Conservation (phyloP, 2,888 invertebrate species). For the Ditula angustiorana region DNA sequence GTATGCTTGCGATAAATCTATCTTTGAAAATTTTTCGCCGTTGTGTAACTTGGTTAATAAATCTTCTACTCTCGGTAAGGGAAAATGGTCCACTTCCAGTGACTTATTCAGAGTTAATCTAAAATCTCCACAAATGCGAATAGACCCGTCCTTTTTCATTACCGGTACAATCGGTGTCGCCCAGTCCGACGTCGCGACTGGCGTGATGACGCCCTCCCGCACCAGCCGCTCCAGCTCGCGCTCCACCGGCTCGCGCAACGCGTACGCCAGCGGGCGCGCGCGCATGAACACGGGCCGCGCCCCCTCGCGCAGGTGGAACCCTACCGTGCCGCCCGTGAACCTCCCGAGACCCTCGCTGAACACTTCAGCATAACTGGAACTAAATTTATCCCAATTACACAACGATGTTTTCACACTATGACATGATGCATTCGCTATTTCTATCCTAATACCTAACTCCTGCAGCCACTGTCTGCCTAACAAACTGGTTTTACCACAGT, state of each 20-base stretch:
- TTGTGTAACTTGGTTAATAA: neutral
- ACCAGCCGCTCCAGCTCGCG: too few relatives aligned
- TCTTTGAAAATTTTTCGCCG: neutral
- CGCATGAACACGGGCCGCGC: constrained; percentile 12
- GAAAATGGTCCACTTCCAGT: neutral
- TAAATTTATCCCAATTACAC: neutral
- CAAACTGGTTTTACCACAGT: neutral
- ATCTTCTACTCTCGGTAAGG: neutral
- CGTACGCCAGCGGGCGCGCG: constrained; percentile 1
- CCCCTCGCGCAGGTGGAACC: neutral
- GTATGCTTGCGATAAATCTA: neutral
- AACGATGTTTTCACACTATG: neutral
- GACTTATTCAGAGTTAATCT: neutral
- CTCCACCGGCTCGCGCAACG: neutral
- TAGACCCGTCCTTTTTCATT: neutral
- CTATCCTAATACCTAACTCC: neutral
- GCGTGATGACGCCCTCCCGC: neutral
- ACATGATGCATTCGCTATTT: neutral
- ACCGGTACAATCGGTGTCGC: neutral
- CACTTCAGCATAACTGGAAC: constrained; percentile 11
- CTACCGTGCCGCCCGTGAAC: constrained; percentile 1
- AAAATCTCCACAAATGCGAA: neutral
- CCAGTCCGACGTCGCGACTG: neutral
- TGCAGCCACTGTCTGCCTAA: constrained; percentile 7
- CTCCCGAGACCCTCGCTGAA: constrained; percentile 9